Base-by-base conservation (phyloP, 2,113 vertebrate species). In the Hipposideros armiger region DNA sequence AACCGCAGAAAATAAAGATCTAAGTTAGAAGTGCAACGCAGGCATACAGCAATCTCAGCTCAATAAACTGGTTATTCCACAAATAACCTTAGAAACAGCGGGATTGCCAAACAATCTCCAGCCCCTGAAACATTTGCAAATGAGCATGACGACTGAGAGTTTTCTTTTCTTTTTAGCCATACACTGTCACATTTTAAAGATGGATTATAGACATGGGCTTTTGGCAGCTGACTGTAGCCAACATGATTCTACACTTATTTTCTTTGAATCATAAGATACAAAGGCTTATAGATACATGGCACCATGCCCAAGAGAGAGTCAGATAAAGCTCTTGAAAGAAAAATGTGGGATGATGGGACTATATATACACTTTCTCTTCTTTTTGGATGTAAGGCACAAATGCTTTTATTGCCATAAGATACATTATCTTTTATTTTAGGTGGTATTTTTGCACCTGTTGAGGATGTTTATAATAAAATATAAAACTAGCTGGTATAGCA, bases 111-210 rank as follows among this genome's bases (percentile, higher is more conserved):
- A 24, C 91, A 96, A 84, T 87, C 83, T 96, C 66, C 66, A 97
- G 76, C 62, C 95, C 96, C 97, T 89, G 94, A 98, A 98, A 97
- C 96, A 97, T 97, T 98, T 98, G 87, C 96, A 98, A 98, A 97
- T 92, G 97, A 87, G 97, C 97, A 58, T 5, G 97, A 98, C 70
- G 88, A 95, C 93, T 91, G 95, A 97, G 95, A 94, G 94, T 98
- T 98, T 97, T 97, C 97, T 97, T 93, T 93, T 97, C 97, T 98
- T 96, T 97, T 83, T 96, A 92, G 73, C 70, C 97, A 97, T 97
- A 98, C 52, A 52, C 94, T 92, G 90, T 97, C 97, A 88, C 87
- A 92, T 97, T 98, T 97, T 98, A 98, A 95, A 97, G 98, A 98
- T 97, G 98, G 96, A 97, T 98, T 98, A 91, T 98, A 97, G 98